A percentile compares a stretch with the other conserved stretches of the same genome.
These are phyloP conservation scores for Turdus rufiventris DNA, from an alignment of 2,113 vertebrate species.

Conservation along the genomic window DNA sequence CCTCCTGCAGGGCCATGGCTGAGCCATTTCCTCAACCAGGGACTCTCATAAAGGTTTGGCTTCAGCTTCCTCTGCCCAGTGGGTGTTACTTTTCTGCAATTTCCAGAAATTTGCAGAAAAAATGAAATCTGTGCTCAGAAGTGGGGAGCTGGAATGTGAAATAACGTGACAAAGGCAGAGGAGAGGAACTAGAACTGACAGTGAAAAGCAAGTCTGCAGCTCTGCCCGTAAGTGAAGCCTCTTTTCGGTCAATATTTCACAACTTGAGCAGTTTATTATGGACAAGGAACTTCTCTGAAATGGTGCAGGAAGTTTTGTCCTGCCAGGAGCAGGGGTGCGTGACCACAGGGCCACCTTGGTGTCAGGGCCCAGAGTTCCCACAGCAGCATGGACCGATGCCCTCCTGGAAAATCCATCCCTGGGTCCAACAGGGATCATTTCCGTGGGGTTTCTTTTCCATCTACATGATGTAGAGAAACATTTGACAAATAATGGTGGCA, in stretches of 20 bases:
- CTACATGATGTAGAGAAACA: accelerated
- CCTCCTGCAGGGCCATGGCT: not conserved
- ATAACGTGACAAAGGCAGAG: not conserved
- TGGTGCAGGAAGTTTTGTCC: not conserved
- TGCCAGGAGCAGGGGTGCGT: accelerated
- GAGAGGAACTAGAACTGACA: not conserved
- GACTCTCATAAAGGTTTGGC: not conserved
- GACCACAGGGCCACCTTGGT: accelerated
- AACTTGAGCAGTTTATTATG: not conserved
- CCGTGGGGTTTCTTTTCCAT: not conserved
- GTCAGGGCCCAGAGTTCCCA: accelerated
- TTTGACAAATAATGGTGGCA: accelerated
- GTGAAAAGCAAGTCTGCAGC: not conserved
- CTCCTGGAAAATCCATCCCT: not conserved
- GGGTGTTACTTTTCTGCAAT: not conserved
- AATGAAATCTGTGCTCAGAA: not conserved
- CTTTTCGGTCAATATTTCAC: not conserved
- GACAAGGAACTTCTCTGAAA: not conserved
- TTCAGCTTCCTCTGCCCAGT: not conserved
- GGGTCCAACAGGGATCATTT: accelerated
- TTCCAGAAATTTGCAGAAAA: not conserved
- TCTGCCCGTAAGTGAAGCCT: not conserved
- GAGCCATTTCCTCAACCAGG: not conserved
- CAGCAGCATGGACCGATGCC: accelerated
- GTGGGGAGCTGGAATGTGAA: not conserved